Percentiles rank a stretch among this genome's conserved stretches.
Conservation (phyloP, 1,140 invertebrate species). For the Camponotus floridanus region DNA sequence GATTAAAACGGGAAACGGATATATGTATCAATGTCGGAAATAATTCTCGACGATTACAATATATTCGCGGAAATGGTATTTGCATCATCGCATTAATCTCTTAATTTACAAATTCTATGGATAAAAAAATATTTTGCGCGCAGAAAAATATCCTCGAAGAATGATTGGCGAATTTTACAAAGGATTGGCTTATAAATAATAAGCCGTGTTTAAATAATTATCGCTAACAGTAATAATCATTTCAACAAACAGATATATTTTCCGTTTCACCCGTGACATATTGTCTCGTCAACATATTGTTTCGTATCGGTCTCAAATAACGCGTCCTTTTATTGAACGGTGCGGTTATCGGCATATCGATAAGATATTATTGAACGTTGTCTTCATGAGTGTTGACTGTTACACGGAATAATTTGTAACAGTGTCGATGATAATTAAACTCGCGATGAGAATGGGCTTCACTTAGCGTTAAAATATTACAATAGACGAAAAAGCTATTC, state of each 20-base stretch:
- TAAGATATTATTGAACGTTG: conserved; percentile 51
- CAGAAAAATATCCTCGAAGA: conserved; percentile 52
- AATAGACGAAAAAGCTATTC: conserved; percentile 47
- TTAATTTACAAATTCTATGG: conserved; percentile 21
- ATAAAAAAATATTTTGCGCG: conserved; percentile 50
- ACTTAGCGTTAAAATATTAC: conserved; percentile 20
- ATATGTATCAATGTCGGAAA: conserved; percentile 16
- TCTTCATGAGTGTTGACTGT: neutral
- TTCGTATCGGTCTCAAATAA: conserved; percentile 31
- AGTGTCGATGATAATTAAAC: conserved; percentile 1
- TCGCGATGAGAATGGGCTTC: conserved; percentile 8
- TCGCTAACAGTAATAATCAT: conserved; percentile 45
- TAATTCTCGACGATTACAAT: conserved; percentile 22
- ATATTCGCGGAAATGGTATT: neutral
- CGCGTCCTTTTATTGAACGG: conserved; percentile 1
- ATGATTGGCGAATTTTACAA: conserved; percentile 48
- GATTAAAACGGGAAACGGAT: conserved; percentile 40
- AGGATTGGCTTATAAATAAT: neutral
- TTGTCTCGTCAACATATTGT: neutral
- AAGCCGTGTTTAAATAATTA: conserved; percentile 28
- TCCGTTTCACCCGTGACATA: conserved; percentile 2
- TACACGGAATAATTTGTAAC: conserved; percentile 17
- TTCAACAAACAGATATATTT: conserved; percentile 36
- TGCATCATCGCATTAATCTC: conserved; percentile 14
- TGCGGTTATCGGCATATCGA: conserved; percentile 35